phyloP scores from a whole-genome alignment of 2,888 invertebrate genomes.

The Scaptomyza caliginosa region DNA sequence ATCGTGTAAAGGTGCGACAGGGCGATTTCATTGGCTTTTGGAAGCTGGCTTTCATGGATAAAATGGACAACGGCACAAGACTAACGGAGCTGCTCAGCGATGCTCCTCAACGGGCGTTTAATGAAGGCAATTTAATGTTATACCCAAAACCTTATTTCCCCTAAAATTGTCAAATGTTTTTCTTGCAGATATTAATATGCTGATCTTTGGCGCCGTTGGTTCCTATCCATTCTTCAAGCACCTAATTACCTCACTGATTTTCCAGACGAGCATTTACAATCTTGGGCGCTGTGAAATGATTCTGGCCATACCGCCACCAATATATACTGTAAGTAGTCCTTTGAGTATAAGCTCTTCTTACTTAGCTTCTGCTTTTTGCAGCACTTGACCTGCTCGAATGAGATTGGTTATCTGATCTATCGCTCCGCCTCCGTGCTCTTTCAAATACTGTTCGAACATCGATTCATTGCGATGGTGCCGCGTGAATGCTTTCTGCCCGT shows the following conservation, averaged over 20 bases:
- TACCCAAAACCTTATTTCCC: neutral
- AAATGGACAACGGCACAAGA: constrained; percentile 86
- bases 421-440: constrained; percentile 87
- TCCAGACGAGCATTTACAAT: constrained; percentile 86
- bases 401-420: constrained; percentile 85
- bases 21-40: constrained; percentile 87
- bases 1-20: constrained; percentile 77
- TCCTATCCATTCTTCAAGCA: constrained; percentile 86
- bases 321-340: constrained; percentile 86
- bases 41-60: constrained; percentile 86
- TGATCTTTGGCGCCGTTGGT: constrained; percentile 85
- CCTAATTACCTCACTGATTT: constrained; percentile 86
- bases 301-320: constrained; percentile 86
- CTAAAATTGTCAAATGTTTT: neutral
- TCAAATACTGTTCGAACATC: constrained; percentile 88
- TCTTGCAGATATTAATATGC: constrained; percentile 86
- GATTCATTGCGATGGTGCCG: constrained; percentile 87
- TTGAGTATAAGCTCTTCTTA: neutral
- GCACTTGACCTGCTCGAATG: constrained; percentile 86
- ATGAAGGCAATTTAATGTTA: constrained; percentile 83
- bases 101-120: constrained; percentile 84
- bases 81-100: constrained; percentile 85
- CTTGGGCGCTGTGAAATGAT: constrained; percentile 88
- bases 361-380: constrained; percentile 71
- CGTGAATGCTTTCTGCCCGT: constrained; percentile 88